Evolutionary conservation across 2,888 invertebrate genomes (phyloP), one percentile per base, ranked within the genome.

Genomic region (Prosopocoilus inquinatus): DNA sequence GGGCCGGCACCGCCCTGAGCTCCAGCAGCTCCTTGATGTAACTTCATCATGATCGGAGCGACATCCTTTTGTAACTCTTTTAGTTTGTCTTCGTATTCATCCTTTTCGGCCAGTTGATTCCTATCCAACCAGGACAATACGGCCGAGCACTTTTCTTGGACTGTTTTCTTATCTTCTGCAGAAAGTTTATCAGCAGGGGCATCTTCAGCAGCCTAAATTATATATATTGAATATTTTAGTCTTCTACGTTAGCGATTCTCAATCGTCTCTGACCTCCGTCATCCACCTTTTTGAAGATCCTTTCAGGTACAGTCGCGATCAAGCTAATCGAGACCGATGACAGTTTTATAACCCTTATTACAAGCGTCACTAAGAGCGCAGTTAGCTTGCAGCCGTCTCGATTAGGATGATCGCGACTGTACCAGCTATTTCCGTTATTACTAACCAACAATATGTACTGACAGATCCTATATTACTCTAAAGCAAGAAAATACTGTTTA

Each of bases 91-190:
- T 93, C 91, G 63, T 87, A 86, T 64, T 93, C 92, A 7, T 86
- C 85, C 66, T 87, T 88, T 49, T 89, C 87, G 4, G 93, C 94
- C 43, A 91, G 78, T 1, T 85, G 82, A 71, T 94, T 92, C 15
- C 79, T 76, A 65, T 95, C 95, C 35, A 95, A 77, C 94, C 94
- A 95, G 9, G 81, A 78, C 53, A 93, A 80, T 54, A 88, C 86
- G 9, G 85, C 84, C 15, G 82, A 79, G 69, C 90, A 90, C 70
- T 88, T 88, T 11, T 83, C 83, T 4, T 81, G 73, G 0, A 91
- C 88, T 9, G 79, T 73, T 46, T 84, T 82, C 68, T 89, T 89
- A 70, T 95, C 95, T 0, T 79, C 78, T 0, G 86, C 85, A 16
- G 84, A 81, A 3, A 95, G 78, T 68, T 87, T 86, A 39, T 85